These are phyloP conservation scores for Cheilosia impressa DNA, from an alignment of 2,888 invertebrate genomes.

Conservation along the genomic window DNA sequence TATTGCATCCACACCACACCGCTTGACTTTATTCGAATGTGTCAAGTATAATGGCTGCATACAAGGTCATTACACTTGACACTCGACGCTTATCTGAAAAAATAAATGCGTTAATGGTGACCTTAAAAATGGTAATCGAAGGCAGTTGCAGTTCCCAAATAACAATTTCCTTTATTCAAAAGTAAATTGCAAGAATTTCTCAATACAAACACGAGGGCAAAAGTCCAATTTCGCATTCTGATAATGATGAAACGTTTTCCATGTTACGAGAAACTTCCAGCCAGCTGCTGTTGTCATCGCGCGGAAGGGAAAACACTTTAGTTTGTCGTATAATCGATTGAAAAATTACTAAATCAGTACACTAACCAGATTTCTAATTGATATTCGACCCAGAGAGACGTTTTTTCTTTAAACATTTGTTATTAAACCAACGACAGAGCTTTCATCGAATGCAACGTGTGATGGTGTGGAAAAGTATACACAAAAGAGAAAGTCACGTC, in stretches of 20 bases:
- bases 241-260: constrained; percentile 28
- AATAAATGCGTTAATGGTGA: constrained; percentile 32
- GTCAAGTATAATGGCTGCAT: constrained; percentile 13
- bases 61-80: constrained; percentile 45
- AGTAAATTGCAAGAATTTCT: neutral
- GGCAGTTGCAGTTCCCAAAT: neutral
- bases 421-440: constrained; percentile 33
- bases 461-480: neutral
- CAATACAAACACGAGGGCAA: neutral
- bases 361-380: constrained; percentile 64
- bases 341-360: constrained; percentile 57
- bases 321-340: constrained; percentile 40
- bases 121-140: constrained; percentile 18
- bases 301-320: neutral
- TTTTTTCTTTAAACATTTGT: neutral
- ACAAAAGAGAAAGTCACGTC: constrained; percentile 62
- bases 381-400: constrained; percentile 54
- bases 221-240: neutral
- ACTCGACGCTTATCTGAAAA: constrained; percentile 19
- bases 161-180: neutral
- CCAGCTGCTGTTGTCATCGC: neutral
- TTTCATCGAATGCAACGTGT: neutral
- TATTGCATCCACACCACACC: constrained; percentile 32
- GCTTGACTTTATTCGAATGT: constrained; percentile 31
- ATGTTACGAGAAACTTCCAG: constrained; percentile 14